Conservation (phyloP, 1,140 invertebrate species). For the Bombus sylvicola region DNA sequence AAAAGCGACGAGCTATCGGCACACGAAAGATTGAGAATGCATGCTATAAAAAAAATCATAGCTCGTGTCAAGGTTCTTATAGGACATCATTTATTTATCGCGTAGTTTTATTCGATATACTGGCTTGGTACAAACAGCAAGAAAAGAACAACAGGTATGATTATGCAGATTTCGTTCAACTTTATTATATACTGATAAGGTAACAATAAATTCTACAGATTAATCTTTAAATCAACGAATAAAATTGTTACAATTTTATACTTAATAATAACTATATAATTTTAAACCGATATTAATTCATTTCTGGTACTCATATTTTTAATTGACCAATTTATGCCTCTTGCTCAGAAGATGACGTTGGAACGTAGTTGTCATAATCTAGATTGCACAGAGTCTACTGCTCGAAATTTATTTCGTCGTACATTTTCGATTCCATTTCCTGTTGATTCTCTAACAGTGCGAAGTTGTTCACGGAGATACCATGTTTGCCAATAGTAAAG, state of each 20-base stretch:
- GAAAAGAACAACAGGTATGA: background rate
- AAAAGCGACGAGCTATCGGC: too few relatives aligned
- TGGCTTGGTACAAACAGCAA: background rate
- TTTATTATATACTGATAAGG: background rate
- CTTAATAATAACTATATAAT: background rate
- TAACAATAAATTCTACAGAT: too few relatives aligned
- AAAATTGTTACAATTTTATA: background rate
- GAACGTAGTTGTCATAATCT: constrained; percentile 21
- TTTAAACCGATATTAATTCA: background rate
- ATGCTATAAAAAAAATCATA: background rate
- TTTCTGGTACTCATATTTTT: constrained; percentile 51
- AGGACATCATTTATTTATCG: background rate
- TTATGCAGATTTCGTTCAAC: background rate
- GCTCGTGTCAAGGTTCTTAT: background rate
- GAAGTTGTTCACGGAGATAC: constrained; percentile 84
- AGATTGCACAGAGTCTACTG: constrained; percentile 6
- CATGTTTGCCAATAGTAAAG: accelerated
- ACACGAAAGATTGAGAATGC: background rate
- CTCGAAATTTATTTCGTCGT: constrained; percentile 74
- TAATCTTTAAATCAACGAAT: background rate
- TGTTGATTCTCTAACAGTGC: constrained; percentile 37
- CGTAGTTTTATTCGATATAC: background rate
- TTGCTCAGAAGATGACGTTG: constrained; percentile 49
- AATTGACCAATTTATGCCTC: constrained; percentile 72
- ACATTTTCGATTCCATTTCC: constrained; percentile 50